A percentile compares a stretch with the other conserved stretches of the same genome.
Conservation (phyloP, 2,113 vertebrate genomes). For the Heteronetta atricapilla region DNA sequence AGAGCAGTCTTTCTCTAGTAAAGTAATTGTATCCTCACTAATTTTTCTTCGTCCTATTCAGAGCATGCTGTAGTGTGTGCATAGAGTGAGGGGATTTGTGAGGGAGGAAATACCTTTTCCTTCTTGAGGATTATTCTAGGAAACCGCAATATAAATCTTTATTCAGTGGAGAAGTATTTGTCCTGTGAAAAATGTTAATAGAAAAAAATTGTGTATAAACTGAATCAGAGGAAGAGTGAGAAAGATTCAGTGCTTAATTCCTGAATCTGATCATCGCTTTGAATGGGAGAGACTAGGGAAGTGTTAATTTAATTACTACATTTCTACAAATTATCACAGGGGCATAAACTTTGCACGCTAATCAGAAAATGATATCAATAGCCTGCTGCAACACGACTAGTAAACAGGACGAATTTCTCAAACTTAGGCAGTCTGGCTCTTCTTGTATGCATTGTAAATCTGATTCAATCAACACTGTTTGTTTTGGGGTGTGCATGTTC, state of each 20-base stretch:
- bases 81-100: constrained; percentile 31
- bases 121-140: constrained; percentile 57
- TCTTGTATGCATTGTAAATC: not conserved
- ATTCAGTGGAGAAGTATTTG: not conserved
- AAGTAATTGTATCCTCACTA: constrained; percentile 62
- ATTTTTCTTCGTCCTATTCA: constrained; percentile 58
- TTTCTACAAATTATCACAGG: not conserved
- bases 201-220: not conserved
- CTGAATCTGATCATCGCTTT: not conserved
- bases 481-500: fast-evolving
- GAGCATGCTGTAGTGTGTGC: not conserved
- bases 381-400: not conserved
- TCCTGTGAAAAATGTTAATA: constrained; percentile 20
- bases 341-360: not conserved
- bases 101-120: constrained; percentile 60
- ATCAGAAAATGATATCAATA: not conserved
- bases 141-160: constrained; percentile 39
- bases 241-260: not conserved
- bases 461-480: not conserved
- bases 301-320: not conserved
- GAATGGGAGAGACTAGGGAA: not conserved
- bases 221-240: not conserved
- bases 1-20: constrained; percentile 43
- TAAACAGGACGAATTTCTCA: not conserved
- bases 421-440: not conserved